Percentiles rank a stretch among this genome's conserved stretches.
Conservation (phyloP, 2,113 vertebrate genomes). For the Pelvicachromis taeniatus region DNA sequence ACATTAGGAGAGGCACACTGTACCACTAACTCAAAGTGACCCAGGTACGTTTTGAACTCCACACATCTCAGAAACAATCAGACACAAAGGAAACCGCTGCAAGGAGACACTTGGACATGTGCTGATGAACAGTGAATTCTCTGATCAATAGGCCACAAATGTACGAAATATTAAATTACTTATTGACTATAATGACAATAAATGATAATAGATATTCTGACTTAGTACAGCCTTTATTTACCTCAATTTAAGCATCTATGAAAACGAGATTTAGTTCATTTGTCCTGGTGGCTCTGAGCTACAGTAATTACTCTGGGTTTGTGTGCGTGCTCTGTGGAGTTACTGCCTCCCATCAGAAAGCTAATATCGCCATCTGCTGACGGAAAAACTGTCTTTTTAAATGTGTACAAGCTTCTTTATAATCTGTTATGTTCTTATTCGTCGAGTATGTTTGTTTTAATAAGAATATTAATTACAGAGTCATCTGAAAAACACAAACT, state of each 20-base stretch:
- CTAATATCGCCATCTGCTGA: constrained; percentile 44
- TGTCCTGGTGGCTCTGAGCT: background rate
- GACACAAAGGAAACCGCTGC: background rate
- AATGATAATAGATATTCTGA: background rate
- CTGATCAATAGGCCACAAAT: background rate
- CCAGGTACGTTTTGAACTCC: background rate
- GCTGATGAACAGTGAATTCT: background rate
- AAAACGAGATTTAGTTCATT: background rate
- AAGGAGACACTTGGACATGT: background rate
- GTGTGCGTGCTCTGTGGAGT: background rate
- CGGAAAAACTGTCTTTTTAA: background rate
- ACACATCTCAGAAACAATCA: background rate
- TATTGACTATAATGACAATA: background rate
- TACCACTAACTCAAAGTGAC: background rate
- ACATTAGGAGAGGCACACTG: background rate
- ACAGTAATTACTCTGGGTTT: background rate
- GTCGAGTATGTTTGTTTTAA: background rate
- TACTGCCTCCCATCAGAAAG: background rate
- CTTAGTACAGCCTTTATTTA: background rate
- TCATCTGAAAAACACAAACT: background rate
- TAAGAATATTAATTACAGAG: background rate
- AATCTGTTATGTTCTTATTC: background rate
- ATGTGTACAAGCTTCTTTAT: background rate
- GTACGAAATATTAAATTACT: background rate
- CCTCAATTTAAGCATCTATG: background rate